These are phyloP conservation scores for Lepidostoma basale DNA, from an alignment of 1,140 invertebrate genomes.

Conservation along the genomic window DNA sequence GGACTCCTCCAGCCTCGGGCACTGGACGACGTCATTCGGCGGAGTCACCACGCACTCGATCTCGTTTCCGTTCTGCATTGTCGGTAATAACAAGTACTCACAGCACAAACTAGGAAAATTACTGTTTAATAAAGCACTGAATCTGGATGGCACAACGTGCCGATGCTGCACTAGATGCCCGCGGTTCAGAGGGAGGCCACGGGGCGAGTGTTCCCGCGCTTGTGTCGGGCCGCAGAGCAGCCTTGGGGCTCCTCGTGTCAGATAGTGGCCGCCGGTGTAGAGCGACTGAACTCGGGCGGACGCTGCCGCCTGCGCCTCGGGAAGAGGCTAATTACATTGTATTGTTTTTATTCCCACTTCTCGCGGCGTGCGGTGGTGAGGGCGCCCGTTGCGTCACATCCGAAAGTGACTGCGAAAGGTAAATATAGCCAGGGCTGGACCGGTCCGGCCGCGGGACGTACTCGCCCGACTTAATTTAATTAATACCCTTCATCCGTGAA, in stretches of 20 bases:
- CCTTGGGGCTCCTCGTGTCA: background rate
- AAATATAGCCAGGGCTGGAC: slow-evolving; percentile 3
- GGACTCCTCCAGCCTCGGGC: background rate
- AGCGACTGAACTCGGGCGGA: background rate
- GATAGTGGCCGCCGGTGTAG: background rate
- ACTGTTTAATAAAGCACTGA: background rate
- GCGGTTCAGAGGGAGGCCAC: background rate
- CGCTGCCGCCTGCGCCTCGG: background rate
- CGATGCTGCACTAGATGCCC: background rate
- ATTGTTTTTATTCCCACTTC: background rate
- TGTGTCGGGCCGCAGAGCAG: background rate
- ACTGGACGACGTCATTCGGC: background rate
- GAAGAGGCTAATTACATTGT: background rate
- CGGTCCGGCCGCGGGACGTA: background rate
- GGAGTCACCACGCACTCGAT: slow-evolving; percentile 40
- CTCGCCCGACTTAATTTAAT: background rate
- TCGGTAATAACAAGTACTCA: background rate
- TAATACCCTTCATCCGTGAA: too few species aligned
- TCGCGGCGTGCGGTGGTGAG: background rate
- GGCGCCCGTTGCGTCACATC: slow-evolving; percentile 17
- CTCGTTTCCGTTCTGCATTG: slow-evolving; percentile 40
- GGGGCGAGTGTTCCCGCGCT: background rate
- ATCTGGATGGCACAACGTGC: background rate
- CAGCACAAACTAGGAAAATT: background rate
- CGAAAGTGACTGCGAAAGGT: background rate